A percentile compares a stretch with the other conserved stretches of the same genome.
Evolutionary conservation across 2,797 vertebrate species (phyloP).

Genomic region (Hemibagrus guttatus): DNA sequence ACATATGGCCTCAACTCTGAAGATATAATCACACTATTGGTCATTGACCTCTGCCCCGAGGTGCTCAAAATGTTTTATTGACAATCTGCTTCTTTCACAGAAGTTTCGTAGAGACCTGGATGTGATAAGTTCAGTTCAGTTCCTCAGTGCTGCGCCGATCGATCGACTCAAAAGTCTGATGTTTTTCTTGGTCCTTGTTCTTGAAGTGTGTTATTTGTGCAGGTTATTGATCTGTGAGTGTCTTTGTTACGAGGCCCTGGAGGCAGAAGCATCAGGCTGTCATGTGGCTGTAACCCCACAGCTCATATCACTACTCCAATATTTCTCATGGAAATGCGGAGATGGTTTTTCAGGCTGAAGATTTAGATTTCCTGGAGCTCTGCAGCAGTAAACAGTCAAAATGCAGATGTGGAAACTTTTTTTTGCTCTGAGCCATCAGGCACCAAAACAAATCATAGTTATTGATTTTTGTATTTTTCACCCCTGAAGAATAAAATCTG

Average conservation of each 20-base stretch:
- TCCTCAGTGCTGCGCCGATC: not conserved
- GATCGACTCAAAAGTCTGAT: not conserved
- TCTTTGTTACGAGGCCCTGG: not conserved
- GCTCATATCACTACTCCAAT: not conserved
- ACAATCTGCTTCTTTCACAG: not conserved
- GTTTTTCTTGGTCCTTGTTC: not conserved
- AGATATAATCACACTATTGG: not conserved
- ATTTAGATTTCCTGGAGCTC: conserved; percentile 27
- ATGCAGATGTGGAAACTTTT: not conserved
- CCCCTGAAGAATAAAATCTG: conserved; percentile 37
- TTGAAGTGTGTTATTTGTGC: not conserved
- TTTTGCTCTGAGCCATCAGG: not conserved
- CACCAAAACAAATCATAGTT: not conserved
- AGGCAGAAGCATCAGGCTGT: not conserved
- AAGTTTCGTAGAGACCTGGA: not conserved
- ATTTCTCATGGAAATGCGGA: conserved; percentile 31
- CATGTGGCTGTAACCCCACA: not conserved
- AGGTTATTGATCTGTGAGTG: conserved; percentile 13
- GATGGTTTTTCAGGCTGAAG: conserved; percentile 8
- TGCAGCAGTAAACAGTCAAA: not conserved
- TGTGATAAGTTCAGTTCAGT: not conserved
- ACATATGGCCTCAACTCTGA: not conserved
- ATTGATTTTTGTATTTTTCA: conserved; percentile 23
- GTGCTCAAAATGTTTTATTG: not conserved
- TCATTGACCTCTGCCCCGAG: not conserved